Base-by-base conservation (phyloP, 2,888 invertebrate genomes). In the Synanthedon myopaeformis region DNA sequence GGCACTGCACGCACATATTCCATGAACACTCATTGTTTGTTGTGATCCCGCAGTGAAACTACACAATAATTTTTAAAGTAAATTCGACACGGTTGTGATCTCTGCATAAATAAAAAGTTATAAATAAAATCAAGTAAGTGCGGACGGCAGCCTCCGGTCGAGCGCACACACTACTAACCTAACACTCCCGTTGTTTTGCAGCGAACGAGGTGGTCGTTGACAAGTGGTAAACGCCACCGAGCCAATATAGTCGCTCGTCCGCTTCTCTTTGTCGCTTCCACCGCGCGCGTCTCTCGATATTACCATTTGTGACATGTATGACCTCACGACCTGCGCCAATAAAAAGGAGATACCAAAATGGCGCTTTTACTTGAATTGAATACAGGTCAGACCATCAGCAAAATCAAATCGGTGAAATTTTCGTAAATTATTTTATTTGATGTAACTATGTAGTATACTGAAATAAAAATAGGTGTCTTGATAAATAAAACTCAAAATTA, bases 131-230 rank as follows among this genome's bases (percentile, higher is more conserved):
- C 77, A 70, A 70, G 82, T 82, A 81, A 85, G 84, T 82, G 79
- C 76, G 78, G 78, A 73, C 75, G 76, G 76, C 76, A 66, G 68
- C 72, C 70, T 66, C 70, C 78, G 79, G 70, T 69, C 76, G 76
- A 68, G 64, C 76, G 75, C 66, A 35, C 10, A 64, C 69, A 64
- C 68, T 69, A 64, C 68, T 57, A 70, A 74, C 77, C 79, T 84
- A 86, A 84, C 81, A 65, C 74, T 80, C 72, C 66, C 79, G 76
- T 85, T 87, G 75, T 88, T 88, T 91, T 91, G 77, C 91, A 92
- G 92, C 89, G 90, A 90, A 91, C 88, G 92, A 92, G 78, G 86
- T 82, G 85, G 92, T 92, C 87, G 76, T 90, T 88, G 90, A 91
- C 89, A 92, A 90, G 89, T 92, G 91, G 92, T 89, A 89, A 87